Evolutionary conservation across 2,113 vertebrate genomes (phyloP), one percentile per base, ranked within the genome.

Genomic region (Romanogobio albipinnatus): DNA sequence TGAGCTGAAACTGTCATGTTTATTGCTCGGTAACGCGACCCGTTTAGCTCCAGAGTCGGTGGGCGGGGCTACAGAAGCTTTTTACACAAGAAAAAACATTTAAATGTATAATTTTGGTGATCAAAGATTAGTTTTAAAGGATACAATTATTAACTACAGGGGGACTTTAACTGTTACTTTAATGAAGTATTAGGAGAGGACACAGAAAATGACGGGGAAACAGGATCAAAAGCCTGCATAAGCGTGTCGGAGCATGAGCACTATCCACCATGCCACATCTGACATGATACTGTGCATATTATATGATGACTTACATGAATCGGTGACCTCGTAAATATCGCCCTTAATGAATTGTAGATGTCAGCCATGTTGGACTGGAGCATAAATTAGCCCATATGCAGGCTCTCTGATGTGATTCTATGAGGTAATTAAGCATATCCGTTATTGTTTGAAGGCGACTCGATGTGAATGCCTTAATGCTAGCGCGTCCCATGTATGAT

Each of bases 391-490:
- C 43, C 47, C 58, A 47, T 47, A 64, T 80, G 77, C 58, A 62
- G 53, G 19, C 76, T 43, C 56, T 61, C 76, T 78, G 56, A 61
- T 61, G 33, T 78, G 77, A 61, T 58, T 80, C 58, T 61, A 45
- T 62, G 22, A 47, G 77, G 58, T 80, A 64, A 80, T 80, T 80
- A 80, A 80, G 77, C 39, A n/a, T 80, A 58, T 62, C 77, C 58
- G 24, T 62, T 79, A 47, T 79, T 62, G 77, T 47, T 47, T 13
- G 3, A 61, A 9, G 76, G 76, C 36, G 10, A 36, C 36, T 61
- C 24, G 36, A 80, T 3, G 22, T 17, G 56, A 62, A 62, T 79
- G 39, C 62, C 19, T 49, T 15, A 84, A 26, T 51, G 10, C 22
- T 76, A 33, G 53, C 24, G 1, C 8, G 36, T 39, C 29, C 7